Evolutionary conservation across 2,113 vertebrate species (phyloP).

Genomic region (Psammodynastes pulverulentus): DNA sequence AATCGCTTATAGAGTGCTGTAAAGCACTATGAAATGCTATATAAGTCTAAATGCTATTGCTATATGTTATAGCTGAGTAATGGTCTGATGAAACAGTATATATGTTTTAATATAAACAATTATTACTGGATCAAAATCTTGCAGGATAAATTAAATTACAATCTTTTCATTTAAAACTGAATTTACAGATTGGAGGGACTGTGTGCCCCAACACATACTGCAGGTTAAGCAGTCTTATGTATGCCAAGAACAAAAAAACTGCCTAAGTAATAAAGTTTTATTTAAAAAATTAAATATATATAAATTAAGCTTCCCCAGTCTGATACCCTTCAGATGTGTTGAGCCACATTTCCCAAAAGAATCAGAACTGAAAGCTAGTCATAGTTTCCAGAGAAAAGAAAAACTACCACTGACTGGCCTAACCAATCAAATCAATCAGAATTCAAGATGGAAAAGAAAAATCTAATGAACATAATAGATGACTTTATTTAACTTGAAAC

Average conservation of each 20-base stretch:
- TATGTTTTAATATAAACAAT: constrained; percentile 16
- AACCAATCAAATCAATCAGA: not conserved
- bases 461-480: constrained; percentile 26
- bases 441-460: constrained; percentile 19
- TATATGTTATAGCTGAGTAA: not conserved
- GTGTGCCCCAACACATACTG: constrained; percentile 5
- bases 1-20: not conserved
- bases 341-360: not conserved
- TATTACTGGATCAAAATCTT: constrained; percentile 17
- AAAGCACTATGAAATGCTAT: not conserved
- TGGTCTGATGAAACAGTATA: not conserved
- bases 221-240: constrained; percentile 5
- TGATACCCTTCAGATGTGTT: not conserved
- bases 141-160: constrained; percentile 1
- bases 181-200: constrained; percentile 17
- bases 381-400: not conserved
- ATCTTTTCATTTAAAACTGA: constrained; percentile 44
- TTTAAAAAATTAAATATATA: constrained; percentile 1
- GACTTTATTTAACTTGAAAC: constrained; percentile 30
- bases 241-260: not conserved
- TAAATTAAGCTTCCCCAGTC: not conserved
- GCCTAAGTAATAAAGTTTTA: not conserved
- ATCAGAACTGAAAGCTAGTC: not conserved
- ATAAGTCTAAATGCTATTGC: not conserved
- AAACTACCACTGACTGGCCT: constrained; percentile 7